A percentile compares a stretch with the other conserved stretches of the same genome.
phyloP scores from a whole-genome alignment of 2,797 vertebrate species.

The Sternotherus odoratus region DNA sequence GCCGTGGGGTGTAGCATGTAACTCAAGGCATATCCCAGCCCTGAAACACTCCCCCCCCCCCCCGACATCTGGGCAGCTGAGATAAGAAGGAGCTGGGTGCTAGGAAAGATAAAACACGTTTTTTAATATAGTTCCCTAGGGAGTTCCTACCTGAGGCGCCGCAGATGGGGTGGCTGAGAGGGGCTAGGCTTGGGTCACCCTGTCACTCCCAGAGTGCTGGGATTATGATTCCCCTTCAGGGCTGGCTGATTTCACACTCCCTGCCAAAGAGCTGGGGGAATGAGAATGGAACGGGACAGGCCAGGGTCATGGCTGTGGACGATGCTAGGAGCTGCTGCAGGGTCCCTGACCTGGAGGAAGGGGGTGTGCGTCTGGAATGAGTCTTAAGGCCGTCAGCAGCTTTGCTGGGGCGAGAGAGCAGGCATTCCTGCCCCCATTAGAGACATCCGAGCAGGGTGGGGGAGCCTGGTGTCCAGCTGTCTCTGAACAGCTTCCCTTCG shows the following conservation, averaged over 20 bases:
- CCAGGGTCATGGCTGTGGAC: rapidly evolving
- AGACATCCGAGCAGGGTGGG: background rate
- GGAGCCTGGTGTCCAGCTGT: background rate
- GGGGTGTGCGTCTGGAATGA: background rate
- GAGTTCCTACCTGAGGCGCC: background rate
- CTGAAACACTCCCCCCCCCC: background rate
- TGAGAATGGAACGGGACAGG: background rate
- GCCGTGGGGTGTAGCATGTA: rapidly evolving
- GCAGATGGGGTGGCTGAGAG: background rate
- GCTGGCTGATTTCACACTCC: background rate
- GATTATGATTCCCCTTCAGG: background rate
- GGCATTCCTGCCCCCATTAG: background rate
- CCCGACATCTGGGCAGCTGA: background rate
- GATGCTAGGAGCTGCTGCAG: background rate
- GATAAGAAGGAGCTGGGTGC: background rate
- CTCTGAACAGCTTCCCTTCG: background rate
- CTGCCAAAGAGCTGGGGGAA: background rate
- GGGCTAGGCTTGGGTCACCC: background rate
- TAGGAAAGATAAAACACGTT: background rate
- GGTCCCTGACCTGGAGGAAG: background rate
- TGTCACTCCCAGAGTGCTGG: background rate
- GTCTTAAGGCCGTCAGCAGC: background rate
- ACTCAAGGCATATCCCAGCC: background rate
- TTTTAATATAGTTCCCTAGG: background rate
- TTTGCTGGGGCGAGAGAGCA: background rate